Evolutionary conservation across 2,797 vertebrate genomes (phyloP), one percentile per base, ranked within the genome.

Genomic region (Limnodromus scolopaceus): DNA sequence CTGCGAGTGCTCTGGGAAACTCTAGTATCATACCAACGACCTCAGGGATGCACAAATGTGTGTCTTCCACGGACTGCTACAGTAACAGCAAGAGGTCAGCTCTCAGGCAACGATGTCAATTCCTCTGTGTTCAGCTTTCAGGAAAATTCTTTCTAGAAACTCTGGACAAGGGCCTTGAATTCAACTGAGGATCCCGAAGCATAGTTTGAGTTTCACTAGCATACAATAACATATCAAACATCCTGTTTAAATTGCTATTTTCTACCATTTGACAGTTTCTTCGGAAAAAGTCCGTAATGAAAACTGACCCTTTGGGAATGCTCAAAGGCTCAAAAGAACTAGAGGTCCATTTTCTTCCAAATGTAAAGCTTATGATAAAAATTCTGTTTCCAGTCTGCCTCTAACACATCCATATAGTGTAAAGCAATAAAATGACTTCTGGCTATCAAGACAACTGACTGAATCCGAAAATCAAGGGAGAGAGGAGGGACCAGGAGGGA

Each of bases 11-110:
- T 70, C 49, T 30, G 34, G 34, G 39, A 69, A 58, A 68, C 39
- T 34, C 48, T 20, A 36, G 36, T 30, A 19, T 38, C 27, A 38
- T 3, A 48, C 8, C 87, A 64, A 1, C 2, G 4, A 64, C 23
- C 49, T 43, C 72, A 41, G 34, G 25, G 45, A 38, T 4, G 24
- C 45, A 39, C 8, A 48, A 53, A 74, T 1, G 16, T 17, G 10
- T 16, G 6, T 13, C 11, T 41, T 46, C 20, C 25, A 22, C 1
- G 0, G 6, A 49, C 11, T 8, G 10, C 60, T 32, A 36, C 32
- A 55, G 0, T 2, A 72, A 34, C 9, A 75, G 55, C 24, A 41
- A 13, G 32, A 48, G 51, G 8, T 48, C 75, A 55, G 36, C 63
- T 55, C 55, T 75, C 39, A 20, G 20, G 13, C 72, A 46, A 36